phyloP scores from a whole-genome alignment of 2,797 vertebrate species.

The Rousettus madagascariensis region DNA sequence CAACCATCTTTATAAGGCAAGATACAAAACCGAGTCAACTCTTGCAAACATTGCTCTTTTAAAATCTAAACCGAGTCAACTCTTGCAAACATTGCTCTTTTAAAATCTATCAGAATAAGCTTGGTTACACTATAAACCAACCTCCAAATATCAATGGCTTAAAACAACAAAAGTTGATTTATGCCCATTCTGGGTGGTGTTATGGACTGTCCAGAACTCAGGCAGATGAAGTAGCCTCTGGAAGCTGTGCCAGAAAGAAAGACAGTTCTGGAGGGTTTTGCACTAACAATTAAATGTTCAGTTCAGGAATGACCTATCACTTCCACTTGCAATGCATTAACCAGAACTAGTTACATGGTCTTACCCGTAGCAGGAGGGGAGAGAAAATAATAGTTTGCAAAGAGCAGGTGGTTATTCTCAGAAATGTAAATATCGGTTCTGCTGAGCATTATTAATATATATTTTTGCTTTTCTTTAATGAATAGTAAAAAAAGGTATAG shows the following conservation, averaged over 20 bases:
- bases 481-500: background rate
- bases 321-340: accelerated
- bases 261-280: too few relatives aligned
- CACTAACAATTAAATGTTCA: accelerated
- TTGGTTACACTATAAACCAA: background rate
- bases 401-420: background rate
- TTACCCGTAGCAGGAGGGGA: background rate
- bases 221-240: background rate
- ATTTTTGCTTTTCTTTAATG: background rate
- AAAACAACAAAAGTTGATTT: background rate
- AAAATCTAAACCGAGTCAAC: background rate
- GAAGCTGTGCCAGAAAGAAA: too few relatives aligned
- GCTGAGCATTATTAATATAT: background rate
- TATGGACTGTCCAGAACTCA: background rate
- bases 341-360: background rate
- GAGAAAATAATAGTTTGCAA: background rate
- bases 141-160: background rate
- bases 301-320: background rate
- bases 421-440: background rate
- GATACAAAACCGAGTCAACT: background rate
- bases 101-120: background rate
- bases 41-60: background rate
- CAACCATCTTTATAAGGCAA: background rate
- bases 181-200: accelerated
- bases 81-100: background rate